Evolutionary conservation across 64 coral and sea anemone genomes (phyloP), one percentile per base, ranked within the genome.

Genomic region (Orbicella faveolata): DNA sequence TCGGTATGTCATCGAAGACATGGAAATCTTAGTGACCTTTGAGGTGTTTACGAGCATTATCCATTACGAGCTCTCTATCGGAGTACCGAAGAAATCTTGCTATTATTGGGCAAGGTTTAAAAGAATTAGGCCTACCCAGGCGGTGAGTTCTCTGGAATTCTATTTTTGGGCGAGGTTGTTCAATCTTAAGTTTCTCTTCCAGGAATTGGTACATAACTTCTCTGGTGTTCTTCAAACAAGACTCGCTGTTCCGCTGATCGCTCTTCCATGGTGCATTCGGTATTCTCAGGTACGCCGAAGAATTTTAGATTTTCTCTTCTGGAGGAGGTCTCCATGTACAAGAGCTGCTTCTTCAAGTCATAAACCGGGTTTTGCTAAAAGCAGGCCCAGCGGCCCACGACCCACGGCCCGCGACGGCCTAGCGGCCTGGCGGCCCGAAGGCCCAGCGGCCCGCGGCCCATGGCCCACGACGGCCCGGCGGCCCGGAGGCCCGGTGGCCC

Each of bases 71-170:
- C 5, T 76, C 74, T 76, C 74, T 2, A 16, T 76, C 74, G 36
- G 74, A 76, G 74, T 76, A 76, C 18, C 36, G 35, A 18, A 76
- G 74, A 76, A 76, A 76, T 36, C 74, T 36, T 18, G 74, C 15
- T 35, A 76, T 76, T 8, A 76, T 76, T 76, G 74, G 74, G 74
- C 25, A 10, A 76, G 74, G 18, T 14, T 36, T 76, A 2, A 36
- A 16, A 12, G 34, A 18, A 18, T 36, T 76, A 13, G 74, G 35
- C 74, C 18, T 76, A 1, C 35, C 74, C 16, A 76, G 39, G 34
- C 74, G 74, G 17, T 76, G 35, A 9, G 39, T 30, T 76, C 34
- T 34, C 74, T 76, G 74, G 4, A 76, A 41, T 18, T 36, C 74
- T 14, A 76, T 76, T 76, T 76, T 76, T 5, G 41, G 18, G 35